Conservation (phyloP, 2,888 invertebrate genomes). For the Listrodromus nycthemerus region DNA sequence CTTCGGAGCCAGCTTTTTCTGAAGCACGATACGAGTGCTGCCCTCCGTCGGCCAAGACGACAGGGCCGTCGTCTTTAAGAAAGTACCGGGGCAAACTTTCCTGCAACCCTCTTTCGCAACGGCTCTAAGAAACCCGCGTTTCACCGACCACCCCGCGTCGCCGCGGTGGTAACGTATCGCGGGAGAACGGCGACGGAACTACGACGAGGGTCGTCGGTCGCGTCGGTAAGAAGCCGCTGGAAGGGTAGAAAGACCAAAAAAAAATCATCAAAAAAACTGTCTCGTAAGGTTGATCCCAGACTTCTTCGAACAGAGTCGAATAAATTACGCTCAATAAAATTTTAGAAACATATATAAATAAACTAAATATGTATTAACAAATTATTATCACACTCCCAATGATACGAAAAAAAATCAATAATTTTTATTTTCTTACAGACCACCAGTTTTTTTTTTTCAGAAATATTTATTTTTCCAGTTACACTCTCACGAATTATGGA, state of each 20-base stretch:
- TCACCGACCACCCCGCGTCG: constrained; percentile 71
- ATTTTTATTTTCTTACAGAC: no score
- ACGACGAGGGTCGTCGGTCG: constrained; percentile 74
- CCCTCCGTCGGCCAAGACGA: constrained; percentile 81
- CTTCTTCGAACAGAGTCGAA: neutral
- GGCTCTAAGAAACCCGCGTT: constrained; percentile 77
- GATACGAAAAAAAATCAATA: neutral
- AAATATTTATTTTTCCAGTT: neutral
- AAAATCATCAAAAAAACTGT: constrained; percentile 33
- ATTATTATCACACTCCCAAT: no score
- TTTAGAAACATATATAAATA: neutral
- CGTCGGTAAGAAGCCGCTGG: constrained; percentile 75
- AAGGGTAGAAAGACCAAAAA: constrained; percentile 56
- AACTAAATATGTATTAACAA: neutral
- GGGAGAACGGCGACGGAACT: constrained; percentile 67
- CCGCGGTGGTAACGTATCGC: constrained; percentile 80
- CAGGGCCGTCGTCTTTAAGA: constrained; percentile 82
- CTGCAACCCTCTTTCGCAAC: constrained; percentile 76
- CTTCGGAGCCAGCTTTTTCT: constrained; percentile 62
- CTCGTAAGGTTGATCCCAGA: neutral
- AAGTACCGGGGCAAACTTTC: constrained; percentile 78
- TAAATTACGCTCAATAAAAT: neutral
- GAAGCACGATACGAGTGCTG: constrained; percentile 77
- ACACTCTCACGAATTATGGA: neutral
- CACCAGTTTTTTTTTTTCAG: neutral